Percentiles rank a stretch among this genome's conserved stretches.
Conservation (phyloP, 2,888 invertebrate genomes). For the Disparrhopalites patrizii region DNA sequence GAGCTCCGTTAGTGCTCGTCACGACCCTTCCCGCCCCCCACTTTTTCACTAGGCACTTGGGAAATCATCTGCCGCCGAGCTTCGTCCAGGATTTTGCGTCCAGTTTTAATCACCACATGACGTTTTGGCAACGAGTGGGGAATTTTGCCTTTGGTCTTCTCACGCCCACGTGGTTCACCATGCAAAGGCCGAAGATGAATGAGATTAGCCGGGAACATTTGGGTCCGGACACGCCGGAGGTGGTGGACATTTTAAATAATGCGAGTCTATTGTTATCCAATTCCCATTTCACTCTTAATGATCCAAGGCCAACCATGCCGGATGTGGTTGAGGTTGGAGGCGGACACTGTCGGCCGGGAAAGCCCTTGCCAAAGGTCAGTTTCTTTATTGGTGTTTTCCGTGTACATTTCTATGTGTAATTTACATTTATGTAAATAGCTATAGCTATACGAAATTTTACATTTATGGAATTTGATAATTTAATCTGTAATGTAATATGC, state of each 20-base stretch:
- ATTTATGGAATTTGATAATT: too few relatives aligned
- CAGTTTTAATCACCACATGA: slow-evolving; percentile 15
- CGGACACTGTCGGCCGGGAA: slow-evolving; percentile 46
- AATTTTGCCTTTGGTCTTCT: neutral
- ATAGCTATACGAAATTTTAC: too few relatives aligned
- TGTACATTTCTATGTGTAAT: too few relatives aligned
- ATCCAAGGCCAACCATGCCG: slow-evolving; percentile 42
- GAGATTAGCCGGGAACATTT: slow-evolving; percentile 50
- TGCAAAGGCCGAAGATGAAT: neutral
- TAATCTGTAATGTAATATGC: too few relatives aligned
- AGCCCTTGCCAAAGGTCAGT: slow-evolving; percentile 47
- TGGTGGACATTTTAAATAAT: slow-evolving; percentile 41
- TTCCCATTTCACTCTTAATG: slow-evolving; percentile 44
- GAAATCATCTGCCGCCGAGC: slow-evolving; percentile 21
- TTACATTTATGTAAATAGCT: too few relatives aligned
- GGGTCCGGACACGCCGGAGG: slow-evolving; percentile 31
- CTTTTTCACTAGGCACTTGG: slow-evolving; percentile 2
- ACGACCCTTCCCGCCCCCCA: neutral
- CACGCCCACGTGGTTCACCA: neutral
- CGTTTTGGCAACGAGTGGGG: slow-evolving; percentile 18
- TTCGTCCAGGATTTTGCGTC: slow-evolving; percentile 22
- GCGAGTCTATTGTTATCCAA: slow-evolving; percentile 45
- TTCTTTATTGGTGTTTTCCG: too few relatives aligned
- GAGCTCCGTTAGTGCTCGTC: neutral
- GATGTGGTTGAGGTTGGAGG: slow-evolving; percentile 48